Conservation (phyloP, 2,888 invertebrate species). For the Philhelius pedissequus region DNA sequence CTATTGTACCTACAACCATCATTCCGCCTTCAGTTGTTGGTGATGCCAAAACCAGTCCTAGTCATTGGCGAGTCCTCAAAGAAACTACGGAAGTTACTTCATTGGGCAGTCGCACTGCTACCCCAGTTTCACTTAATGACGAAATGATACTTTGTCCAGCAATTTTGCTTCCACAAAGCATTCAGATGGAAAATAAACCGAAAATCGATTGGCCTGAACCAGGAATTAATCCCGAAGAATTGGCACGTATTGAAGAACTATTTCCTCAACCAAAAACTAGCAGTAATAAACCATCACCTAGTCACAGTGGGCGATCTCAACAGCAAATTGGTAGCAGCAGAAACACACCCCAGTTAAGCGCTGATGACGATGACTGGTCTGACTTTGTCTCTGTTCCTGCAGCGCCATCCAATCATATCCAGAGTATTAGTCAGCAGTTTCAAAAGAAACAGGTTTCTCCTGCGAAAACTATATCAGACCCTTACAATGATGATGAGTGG, state of each 20-base stretch:
- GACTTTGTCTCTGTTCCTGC: constrained; percentile 80
- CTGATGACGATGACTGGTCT: constrained; percentile 81
- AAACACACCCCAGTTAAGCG: constrained; percentile 11
- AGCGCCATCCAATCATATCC: constrained; percentile 46
- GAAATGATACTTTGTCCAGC: constrained; percentile 77
- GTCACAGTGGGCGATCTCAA: constrained; percentile 71
- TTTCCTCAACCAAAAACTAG: constrained; percentile 74
- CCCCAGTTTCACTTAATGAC: constrained; percentile 66
- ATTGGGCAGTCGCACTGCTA: constrained; percentile 70
- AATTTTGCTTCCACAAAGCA: constrained; percentile 75
- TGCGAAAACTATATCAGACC: constrained; percentile 24
- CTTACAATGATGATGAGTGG: constrained; percentile 80
- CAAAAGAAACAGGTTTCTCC: constrained; percentile 64
- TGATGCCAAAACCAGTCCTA: constrained; percentile 47
- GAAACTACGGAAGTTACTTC: constrained; percentile 30
- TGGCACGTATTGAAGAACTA: constrained; percentile 77
- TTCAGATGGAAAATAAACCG: constrained; percentile 73
- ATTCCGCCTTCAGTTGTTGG: constrained; percentile 35
- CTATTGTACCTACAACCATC: constrained; percentile 50
- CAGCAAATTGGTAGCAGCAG: constrained; percentile 70
- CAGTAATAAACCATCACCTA: constrained; percentile 48
- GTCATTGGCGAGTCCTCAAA: constrained; percentile 62
- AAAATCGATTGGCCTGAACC: constrained; percentile 81
- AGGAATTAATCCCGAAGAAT: constrained; percentile 78
- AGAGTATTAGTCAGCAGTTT: constrained; percentile 56